Evolutionary conservation across 1,140 invertebrate genomes (phyloP), one percentile per base, ranked within the genome.

Genomic region (Charaxes varanes): DNA sequence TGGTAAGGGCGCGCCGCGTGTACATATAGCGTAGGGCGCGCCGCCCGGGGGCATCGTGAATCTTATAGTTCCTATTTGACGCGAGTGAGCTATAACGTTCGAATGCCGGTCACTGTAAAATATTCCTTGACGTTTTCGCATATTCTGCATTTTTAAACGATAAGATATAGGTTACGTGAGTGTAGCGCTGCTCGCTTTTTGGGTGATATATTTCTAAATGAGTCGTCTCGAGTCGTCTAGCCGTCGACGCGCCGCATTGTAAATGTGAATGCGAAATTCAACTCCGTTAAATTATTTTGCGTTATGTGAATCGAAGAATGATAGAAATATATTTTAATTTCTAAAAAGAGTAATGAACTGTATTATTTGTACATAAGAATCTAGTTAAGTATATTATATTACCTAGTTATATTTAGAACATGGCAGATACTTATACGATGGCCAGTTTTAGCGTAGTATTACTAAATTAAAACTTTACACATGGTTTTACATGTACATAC

Each of bases 401-500:
- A 73, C 68, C 67, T 85, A 84, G 84, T 78, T 83, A 64, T 83
- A 80, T 79, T 71, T 76, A 80, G 62, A 85, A 84, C 84, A 85
- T 85, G 84, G 84, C 84, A 76, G 78, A 85, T 85, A 85, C 81
- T 85, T 85, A 85, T 85, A 85, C 71, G 78, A 85, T 62, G 84
- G 84, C 84, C 84, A 85, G 84, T 85, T 84, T 63, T 85, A 85
- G 82, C 70, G 74, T 85, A 85, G 84, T 84, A 83, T 84, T 85
- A 85, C 79, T 85, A 85, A 85, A 84, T 70, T 83, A 81, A 83
- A 79, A 77, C 76, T 85, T 81, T 78, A 83, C 72, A 80, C 73
- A 81, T 81, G 84, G 82, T 84, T 84, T 85, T 84, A 84, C 82
- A 85, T 85, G 81, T 85, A 85, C 68, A 85, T 80, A 79, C 55